A percentile compares a stretch with the other conserved stretches of the same genome.
These are phyloP conservation scores for Scylla paramamosain DNA, from an alignment of 1,140 invertebrate species.

Conservation along the genomic window DNA sequence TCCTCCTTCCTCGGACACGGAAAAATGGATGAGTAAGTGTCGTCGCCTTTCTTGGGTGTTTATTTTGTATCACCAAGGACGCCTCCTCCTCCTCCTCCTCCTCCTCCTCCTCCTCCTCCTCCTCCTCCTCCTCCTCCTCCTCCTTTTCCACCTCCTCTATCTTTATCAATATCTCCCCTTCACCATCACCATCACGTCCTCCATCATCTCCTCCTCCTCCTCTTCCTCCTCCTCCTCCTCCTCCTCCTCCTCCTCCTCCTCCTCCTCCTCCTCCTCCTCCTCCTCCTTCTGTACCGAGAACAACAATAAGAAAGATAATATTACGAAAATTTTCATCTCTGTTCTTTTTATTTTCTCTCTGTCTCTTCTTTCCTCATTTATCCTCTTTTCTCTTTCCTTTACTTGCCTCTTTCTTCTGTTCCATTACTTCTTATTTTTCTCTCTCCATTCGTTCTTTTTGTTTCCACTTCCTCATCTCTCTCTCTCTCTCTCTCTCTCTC, in stretches of 20 bases:
- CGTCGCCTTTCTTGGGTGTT: background rate
- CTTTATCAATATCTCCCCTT: background rate
- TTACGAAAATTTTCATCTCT: background rate
- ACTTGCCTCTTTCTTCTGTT: background rate
- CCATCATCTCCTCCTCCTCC: background rate
- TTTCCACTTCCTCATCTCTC: too few relatives aligned
- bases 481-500: too few relatives aligned
- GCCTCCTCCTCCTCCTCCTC: background rate
- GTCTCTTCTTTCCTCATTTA: background rate
- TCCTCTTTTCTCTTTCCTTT: background rate
- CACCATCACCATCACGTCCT: background rate
- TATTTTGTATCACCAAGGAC: background rate
- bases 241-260: constrained; percentile 14
- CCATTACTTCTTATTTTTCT: background rate
- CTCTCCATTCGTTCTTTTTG: too few relatives aligned
- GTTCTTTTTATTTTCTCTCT: too few relatives aligned
- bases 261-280: constrained; percentile 12
- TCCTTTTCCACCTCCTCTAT: background rate
- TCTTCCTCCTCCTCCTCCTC: background rate
- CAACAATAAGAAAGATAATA: background rate
- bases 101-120: constrained; percentile 2
- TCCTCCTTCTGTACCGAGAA: background rate
- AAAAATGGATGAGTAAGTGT: too few relatives aligned
- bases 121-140: background rate
- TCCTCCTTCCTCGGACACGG: too few relatives aligned